phyloP scores from a whole-genome alignment of 2,113 vertebrate genomes.

The Numida meleagris region DNA sequence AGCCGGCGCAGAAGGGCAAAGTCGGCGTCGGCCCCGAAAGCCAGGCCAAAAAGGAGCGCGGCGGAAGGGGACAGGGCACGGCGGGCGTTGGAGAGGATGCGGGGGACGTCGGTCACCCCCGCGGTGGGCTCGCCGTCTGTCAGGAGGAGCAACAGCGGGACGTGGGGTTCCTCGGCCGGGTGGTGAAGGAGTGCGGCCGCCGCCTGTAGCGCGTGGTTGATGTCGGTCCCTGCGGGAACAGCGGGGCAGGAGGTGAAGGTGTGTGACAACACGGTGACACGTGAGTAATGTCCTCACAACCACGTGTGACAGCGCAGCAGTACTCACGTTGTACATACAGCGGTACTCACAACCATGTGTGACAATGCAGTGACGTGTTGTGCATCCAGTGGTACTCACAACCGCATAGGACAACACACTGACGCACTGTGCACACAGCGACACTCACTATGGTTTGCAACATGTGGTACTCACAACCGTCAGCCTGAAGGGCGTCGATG shows the following conservation, averaged over 20 bases:
- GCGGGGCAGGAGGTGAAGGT: not conserved
- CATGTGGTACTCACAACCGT: conserved; percentile 79
- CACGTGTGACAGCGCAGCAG: too few species aligned
- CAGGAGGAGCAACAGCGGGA: conserved; percentile 85
- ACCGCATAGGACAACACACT: too few species aligned
- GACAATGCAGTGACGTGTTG: too few species aligned
- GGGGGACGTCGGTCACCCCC: conserved; percentile 73
- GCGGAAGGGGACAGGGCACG: conserved; percentile 70
- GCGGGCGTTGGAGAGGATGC: conserved; percentile 80
- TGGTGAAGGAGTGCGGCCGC: conserved; percentile 82
- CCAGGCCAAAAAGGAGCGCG: conserved; percentile 82
- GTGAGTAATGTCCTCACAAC: too few species aligned
- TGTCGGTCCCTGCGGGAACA: conserved; percentile 82
- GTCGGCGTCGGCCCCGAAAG: conserved; percentile 86
- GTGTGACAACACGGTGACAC: not conserved
- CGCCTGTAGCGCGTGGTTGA: conserved; percentile 83
- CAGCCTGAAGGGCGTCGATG: conserved; percentile 78
- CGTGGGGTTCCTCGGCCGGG: conserved; percentile 16
- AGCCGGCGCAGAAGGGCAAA: conserved; percentile 79
- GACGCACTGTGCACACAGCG: too few species aligned
- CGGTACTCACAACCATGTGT: too few species aligned
- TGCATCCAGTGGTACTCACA: too few species aligned
- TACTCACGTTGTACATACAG: too few species aligned
- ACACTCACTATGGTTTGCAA: too few species aligned
- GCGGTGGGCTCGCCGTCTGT: conserved; percentile 87